Percentiles rank a stretch among this genome's conserved stretches.
Conservation (phyloP, 2,797 vertebrate genomes). For the Anniella stebbinsi region DNA sequence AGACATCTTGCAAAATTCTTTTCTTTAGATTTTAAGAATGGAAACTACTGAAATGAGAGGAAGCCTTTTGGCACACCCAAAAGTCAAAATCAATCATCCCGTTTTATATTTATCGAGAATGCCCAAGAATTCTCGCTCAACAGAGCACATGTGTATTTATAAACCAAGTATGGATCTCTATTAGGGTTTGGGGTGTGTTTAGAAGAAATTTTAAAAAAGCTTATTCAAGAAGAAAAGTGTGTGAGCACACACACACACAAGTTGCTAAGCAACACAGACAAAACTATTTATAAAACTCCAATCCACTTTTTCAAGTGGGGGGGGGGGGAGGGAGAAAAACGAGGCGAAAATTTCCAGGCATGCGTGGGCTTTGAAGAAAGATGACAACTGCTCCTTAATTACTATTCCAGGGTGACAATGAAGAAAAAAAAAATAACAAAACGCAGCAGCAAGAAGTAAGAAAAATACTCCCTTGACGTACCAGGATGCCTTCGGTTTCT, state of each 20-base stretch:
- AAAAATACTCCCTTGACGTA: constrained; percentile 74
- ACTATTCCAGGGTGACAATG: constrained; percentile 68
- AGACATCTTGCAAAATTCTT: background rate
- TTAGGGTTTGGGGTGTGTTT: constrained; percentile 27
- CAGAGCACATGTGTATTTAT: constrained; percentile 7
- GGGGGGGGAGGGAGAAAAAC: background rate
- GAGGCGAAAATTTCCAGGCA: constrained; percentile 57
- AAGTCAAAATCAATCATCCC: constrained; percentile 44
- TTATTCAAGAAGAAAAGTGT: background rate
- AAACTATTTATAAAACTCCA: constrained; percentile 70
- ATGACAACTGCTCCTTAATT: constrained; percentile 69
- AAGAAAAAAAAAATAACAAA: background rate
- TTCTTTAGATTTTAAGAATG: background rate
- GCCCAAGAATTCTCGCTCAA: constrained; percentile 22
- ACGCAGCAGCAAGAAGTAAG: background rate
- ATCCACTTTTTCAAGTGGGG: constrained; percentile 45
- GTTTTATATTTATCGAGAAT: constrained; percentile 30
- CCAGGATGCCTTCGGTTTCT: constrained; percentile 94
- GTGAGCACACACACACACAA: constrained; percentile 38
- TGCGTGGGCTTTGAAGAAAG: constrained; percentile 59
- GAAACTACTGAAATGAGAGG: rapidly evolving
- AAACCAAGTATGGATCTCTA: constrained; percentile 11
- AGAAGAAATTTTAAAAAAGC: constrained; percentile 24
- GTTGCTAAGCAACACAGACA: constrained; percentile 68
- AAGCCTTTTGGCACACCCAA: constrained; percentile 4